Conservation (phyloP, 2,888 invertebrate species). For the Macropis europaea region DNA sequence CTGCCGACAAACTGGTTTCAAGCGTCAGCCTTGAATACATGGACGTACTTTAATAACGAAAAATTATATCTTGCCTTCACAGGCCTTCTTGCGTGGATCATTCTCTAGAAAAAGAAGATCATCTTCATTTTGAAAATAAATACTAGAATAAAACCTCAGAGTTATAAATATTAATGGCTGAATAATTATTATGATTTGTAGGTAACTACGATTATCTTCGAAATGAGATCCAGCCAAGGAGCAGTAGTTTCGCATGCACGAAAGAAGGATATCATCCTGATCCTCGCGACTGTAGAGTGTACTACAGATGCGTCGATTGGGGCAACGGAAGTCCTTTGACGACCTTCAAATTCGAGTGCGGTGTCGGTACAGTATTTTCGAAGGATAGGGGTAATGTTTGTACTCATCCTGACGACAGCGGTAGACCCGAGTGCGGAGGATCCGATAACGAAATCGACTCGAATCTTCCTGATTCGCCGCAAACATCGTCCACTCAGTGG, state of each 20-base stretch:
- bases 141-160: no score
- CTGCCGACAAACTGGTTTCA: constrained; percentile 75
- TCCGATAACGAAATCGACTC: constrained; percentile 81
- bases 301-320: constrained; percentile 88
- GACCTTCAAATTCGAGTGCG: constrained; percentile 87
- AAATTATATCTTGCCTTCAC: neutral
- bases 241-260: constrained; percentile 80
- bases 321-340: constrained; percentile 81
- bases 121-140: neutral
- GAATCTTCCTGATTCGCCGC: constrained; percentile 21
- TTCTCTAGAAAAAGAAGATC: neutral
- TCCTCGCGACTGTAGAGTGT: constrained; percentile 86
- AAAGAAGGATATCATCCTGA: constrained; percentile 88
- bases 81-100: neutral
- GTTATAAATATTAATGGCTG: no score
- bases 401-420: constrained; percentile 86
- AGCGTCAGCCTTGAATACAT: constrained; percentile 27
- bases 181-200: constrained; percentile 23
- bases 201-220: constrained; percentile 40
- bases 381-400: constrained; percentile 83
- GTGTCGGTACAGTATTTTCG: constrained; percentile 86
- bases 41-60: constrained; percentile 4
- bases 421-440: constrained; percentile 85
- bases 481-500: constrained; percentile 13
- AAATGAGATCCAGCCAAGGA: constrained; percentile 4